These are phyloP conservation scores for Zootoca vivipara DNA, from an alignment of 2,113 vertebrate genomes.

Conservation along the genomic window DNA sequence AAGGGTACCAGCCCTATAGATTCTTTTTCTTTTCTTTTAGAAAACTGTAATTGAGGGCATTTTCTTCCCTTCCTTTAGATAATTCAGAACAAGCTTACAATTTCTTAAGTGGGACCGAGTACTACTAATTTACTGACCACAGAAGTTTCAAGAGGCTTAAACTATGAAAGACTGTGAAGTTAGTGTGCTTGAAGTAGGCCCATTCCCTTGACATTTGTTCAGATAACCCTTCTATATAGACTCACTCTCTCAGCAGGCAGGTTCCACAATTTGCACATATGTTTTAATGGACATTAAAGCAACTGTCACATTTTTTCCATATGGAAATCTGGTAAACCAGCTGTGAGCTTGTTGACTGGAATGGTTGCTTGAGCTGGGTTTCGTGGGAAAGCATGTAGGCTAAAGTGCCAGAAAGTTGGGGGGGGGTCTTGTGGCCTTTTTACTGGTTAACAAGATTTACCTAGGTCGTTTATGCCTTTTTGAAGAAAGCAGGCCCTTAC, in stretches of 20 bases:
- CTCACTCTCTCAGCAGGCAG: not conserved
- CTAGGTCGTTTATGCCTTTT: too few species aligned
- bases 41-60: slow-evolving; percentile 55
- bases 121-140: not conserved
- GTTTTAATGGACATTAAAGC: not conserved
- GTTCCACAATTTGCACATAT: not conserved
- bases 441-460: too few species aligned
- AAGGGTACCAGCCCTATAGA: slow-evolving; percentile 66
- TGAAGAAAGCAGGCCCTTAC: too few species aligned
- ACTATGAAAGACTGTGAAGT: not conserved
- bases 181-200: not conserved
- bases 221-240: not conserved
- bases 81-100: not conserved
- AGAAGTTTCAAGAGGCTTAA: not conserved
- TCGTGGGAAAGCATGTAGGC: too few species aligned
- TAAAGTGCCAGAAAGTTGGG: too few species aligned
- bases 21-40: slow-evolving; percentile 37
- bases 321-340: not conserved
- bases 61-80: slow-evolving; percentile 20
- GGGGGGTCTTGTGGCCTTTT: too few species aligned
- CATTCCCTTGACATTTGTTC: slow-evolving; percentile 27
- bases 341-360: too few species aligned
- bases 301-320: slow-evolving; percentile 6
- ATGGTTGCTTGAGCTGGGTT: too few species aligned
- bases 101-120: not conserved